Evolutionary conservation across 1,140 invertebrate species (phyloP), one percentile per base, ranked within the genome.

Genomic region (Periplaneta americana): DNA sequence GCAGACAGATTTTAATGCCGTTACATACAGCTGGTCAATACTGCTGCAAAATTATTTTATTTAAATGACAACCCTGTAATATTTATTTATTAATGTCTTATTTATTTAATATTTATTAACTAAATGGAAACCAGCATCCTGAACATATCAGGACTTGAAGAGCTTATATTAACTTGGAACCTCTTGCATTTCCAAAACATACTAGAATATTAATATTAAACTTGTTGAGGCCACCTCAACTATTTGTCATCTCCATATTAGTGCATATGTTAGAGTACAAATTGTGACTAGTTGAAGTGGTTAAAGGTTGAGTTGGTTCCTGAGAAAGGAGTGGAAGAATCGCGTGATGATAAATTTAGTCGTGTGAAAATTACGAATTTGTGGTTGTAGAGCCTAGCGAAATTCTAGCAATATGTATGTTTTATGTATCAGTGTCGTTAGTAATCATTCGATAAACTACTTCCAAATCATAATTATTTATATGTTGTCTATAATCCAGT

Each of bases 81-180:
- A 80, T 35, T 79, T 80, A 80, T 80, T 57, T 66, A 80, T 80
- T 33, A 22, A 80, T 80, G 32, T 57, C 48, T 74, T 80, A 80
- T 80, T 80, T 80, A 66, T 80, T 80, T 32, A 10, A 78, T 78
- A 78, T 78, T 78, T 66, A 66, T 66, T 66, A 66, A 66, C 22
- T 66, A 66, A n/a, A 28, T 66, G 48, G n/a, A 36, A 78, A 78
- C 76, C 76, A 78, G 17, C 76, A 36, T 78, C 76, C 76, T 78
- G 76, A 78, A 78, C 76, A 78, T 78, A 78, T 78, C 76, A 78
- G 76, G 76, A 36, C 28, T 78, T 78, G 76, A 78, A 36, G 76
- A 78, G 76, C 76, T 78, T 78, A 66, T 78, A 36, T 78, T 78
- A 78, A 78, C 76, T 78, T 36, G 28, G 76, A 78, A 36, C 34